Base-by-base conservation (phyloP, 1,140 invertebrate species). In the Temnothorax longispinosus region DNA sequence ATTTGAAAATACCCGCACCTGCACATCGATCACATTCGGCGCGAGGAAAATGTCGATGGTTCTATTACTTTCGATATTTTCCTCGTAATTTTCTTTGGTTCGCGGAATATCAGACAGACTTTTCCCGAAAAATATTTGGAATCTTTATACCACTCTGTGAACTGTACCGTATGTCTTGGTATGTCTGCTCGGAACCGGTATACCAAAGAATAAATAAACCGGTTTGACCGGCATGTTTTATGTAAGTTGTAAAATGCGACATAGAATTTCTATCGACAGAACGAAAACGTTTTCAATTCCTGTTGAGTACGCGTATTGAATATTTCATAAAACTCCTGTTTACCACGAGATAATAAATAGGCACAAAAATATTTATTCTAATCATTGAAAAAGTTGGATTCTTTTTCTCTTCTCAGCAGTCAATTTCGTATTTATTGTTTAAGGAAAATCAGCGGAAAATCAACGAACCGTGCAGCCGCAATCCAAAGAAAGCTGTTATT, bases 401-500 rank as follows among this genome's bases (percentile, higher is more conserved):
- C 35, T 15, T 2, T 15, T 3, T 21, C 32, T 38, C n/a, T 58
- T 47, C 8, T 65, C 7, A 41, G 38, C 21, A 27, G 10, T 47
- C 58, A n/a, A 27, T 74, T 58, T 72, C 2, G 2, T 6, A 7
- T 87, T 27, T 80, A 80, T 88, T 77, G 65, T 91, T 90, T 62
- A 93, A 93, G 95, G 93, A 91, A 93, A 95, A 62, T 71, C 87
- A 91, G 82, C 91, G 85, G 89, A 93, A 91, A 94, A 13, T 8
- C 77, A 93, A 72, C 94, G 90, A 88, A 84, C 27, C 13, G 41
- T 6, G 35, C 62, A 81, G 7, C 71, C 86, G 38, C 89, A 50
- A 62, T 62, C 47, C 21, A 95, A 95, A 71, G 95, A 96, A 60
- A 94, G 93, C 21, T 97, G 96, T 86, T 94, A 96, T 3, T 94